Conservation (phyloP, 2,888 invertebrate species). For the Automeris io region DNA sequence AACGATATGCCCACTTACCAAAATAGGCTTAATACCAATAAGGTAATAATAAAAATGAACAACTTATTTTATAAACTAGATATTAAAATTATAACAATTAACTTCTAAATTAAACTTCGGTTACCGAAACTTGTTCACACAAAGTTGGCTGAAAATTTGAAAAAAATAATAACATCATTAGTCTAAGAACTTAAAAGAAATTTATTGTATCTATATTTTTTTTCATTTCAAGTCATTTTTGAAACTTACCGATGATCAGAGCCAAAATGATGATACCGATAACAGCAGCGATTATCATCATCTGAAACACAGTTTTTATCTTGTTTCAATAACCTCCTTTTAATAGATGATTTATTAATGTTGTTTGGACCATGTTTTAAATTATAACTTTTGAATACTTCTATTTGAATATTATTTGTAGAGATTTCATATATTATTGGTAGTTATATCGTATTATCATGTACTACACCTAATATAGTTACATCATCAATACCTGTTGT, state of each 20-base stretch:
- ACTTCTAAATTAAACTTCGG: slow-evolving; percentile 64
- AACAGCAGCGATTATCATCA: slow-evolving; percentile 95
- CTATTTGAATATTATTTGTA: no score
- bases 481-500: no score
- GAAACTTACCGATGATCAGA: slow-evolving; percentile 90
- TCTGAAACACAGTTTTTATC: slow-evolving; percentile 72
- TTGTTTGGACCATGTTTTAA: no score
- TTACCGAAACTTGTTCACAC: slow-evolving; percentile 74
- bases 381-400: no score
- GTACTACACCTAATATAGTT: no score
- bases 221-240: neutral
- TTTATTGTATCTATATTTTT: slow-evolving; percentile 9
- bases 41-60: slow-evolving; percentile 46
- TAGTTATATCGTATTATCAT: no score
- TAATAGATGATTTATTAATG: no score
- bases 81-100: slow-evolving; percentile 57
- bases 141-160: slow-evolving; percentile 74
- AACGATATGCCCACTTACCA: slow-evolving; percentile 60
- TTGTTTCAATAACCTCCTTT: no score
- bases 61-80: slow-evolving; percentile 54
- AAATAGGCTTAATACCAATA: slow-evolving; percentile 49
- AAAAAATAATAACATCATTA: slow-evolving; percentile 60
- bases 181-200: slow-evolving; percentile 39
- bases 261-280: slow-evolving; percentile 89
- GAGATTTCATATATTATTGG: no score